Evolutionary conservation across 2,113 vertebrate species (phyloP), one percentile per base, ranked within the genome.

Genomic region (Dromas ardeola): DNA sequence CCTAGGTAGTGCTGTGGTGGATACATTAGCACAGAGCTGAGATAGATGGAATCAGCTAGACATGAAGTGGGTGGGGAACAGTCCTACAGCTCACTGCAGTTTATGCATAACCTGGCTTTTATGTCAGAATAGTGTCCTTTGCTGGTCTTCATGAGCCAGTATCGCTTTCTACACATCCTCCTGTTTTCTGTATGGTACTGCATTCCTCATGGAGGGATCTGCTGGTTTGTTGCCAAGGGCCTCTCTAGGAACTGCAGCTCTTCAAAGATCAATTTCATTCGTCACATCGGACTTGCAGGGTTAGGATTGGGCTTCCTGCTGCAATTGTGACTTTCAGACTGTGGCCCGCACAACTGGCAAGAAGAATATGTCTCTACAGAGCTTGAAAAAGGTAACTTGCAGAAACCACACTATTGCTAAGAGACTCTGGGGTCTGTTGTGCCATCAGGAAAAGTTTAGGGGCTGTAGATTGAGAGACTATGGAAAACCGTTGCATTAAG

Each of bases 401-500:
- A 67, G 52, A 19, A 53, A 34, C 12, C 45, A 52, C 18, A 3
- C 43, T 58, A 36, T 7, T 10, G 29, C n/a, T n/a, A 20, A 36
- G 27, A 29, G 43, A 11, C 45, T 61, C 53, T 4, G 15, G 32
- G 61, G 43, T 38, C 43, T 36, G 26, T 2, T 30, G 42, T 7
- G 7, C 21, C 32, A 13, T 16, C 5, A 50, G 36, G 49, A 42
- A 65, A 32, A 42, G 59, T 36, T 45, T 8, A 5, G 43, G 53
- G 43, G 45, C 32, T 66, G 43, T 2, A 36, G 18, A 34, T 3
- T 13, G 18, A 67, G 32, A 13, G 8, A 15, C 19, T 45, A 23
- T 3, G 11, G 43, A 52, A 67, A 52, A 23, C 18, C 1, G 0
- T 4, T 29, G 12, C 5, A 5, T 34, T 32, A 38, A 52, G 45